phyloP scores from a whole-genome alignment of 2,113 vertebrate genomes.

The Triplophysa rosa region DNA sequence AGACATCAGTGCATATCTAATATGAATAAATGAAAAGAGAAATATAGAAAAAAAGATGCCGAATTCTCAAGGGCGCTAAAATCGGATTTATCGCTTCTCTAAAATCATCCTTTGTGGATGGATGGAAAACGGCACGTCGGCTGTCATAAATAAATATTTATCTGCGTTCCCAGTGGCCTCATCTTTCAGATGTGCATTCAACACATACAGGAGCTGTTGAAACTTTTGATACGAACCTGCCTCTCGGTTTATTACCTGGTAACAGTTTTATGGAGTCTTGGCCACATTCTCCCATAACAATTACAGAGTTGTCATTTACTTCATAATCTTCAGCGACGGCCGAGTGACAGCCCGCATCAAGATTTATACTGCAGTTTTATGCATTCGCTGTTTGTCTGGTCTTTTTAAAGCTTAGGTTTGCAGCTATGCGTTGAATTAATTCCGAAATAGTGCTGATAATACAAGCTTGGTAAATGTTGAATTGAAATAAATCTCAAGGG shows the following conservation, averaged over 20 bases:
- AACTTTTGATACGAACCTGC: conserved; percentile 45
- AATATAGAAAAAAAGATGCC: conserved; percentile 1
- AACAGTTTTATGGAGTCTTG: conserved; percentile 19
- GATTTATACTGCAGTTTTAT: conserved; percentile 3
- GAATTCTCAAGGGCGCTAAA: conserved; percentile 21
- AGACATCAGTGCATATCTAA: conserved; percentile 6
- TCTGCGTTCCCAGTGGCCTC: conserved; percentile 10
- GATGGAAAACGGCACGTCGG: not conserved
- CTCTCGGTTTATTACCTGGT: conserved; percentile 40
- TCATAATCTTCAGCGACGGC: conserved; percentile 6
- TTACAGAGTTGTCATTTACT: conserved; percentile 43
- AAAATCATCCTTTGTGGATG: conserved; percentile 23
- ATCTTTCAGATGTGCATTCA: conserved; percentile 2
- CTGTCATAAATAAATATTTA: conserved; percentile 39
- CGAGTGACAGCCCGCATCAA: not conserved
- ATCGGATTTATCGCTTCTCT: not conserved
- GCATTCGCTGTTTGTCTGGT: not conserved
- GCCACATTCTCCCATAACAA: conserved; percentile 31
- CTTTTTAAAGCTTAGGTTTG: not conserved
- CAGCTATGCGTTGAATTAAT: conserved; percentile 2
- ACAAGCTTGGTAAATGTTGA: not conserved
- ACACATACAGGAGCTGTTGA: conserved; percentile 31
- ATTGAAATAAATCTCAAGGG: not conserved
- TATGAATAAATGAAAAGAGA: conserved; percentile 7
- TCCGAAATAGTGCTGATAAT: conserved; percentile 1